These are phyloP conservation scores for Poecilia wingei DNA, from an alignment of 2,797 vertebrate genomes.

Conservation along the genomic window DNA sequence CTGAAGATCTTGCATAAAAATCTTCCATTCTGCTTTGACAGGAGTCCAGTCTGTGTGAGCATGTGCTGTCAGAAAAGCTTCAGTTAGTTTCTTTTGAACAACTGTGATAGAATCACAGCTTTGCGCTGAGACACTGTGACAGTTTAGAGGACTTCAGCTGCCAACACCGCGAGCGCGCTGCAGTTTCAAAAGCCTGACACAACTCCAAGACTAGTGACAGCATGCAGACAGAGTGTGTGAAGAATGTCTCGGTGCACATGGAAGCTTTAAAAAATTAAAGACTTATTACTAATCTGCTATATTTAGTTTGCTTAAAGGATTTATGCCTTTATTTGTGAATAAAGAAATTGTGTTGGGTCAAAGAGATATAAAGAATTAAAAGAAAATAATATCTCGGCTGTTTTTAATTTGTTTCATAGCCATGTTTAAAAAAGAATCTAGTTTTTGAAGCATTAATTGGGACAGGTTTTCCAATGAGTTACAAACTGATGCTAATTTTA, in stretches of 20 bases:
- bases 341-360: not conserved
- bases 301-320: not conserved
- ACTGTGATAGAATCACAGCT: conserved; percentile 25
- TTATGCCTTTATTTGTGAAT: not conserved
- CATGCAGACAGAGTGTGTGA: conserved; percentile 12
- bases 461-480: not conserved
- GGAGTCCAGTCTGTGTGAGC: conserved; percentile 3
- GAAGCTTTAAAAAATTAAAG: not conserved
- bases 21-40: conserved; percentile 8
- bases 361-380: not conserved
- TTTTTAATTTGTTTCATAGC: not conserved
- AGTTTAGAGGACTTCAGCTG: conserved; percentile 28
- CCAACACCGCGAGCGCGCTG: conserved; percentile 24
- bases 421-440: not conserved
- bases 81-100: conserved; percentile 30
- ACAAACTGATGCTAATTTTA: not conserved
- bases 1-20: conserved; percentile 2
- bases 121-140: conserved; percentile 40
- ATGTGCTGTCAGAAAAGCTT: conserved; percentile 23
- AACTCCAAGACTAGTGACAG: conserved; percentile 35
- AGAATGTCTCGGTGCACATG: conserved; percentile 6
- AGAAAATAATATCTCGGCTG: not conserved
- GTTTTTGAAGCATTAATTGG: not conserved
- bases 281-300: not conserved
- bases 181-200: conserved; percentile 24